A percentile compares a stretch with the other conserved stretches of the same genome.
Conservation (phyloP, 2,113 vertebrate genomes). For the Lasiurus cinereus region DNA sequence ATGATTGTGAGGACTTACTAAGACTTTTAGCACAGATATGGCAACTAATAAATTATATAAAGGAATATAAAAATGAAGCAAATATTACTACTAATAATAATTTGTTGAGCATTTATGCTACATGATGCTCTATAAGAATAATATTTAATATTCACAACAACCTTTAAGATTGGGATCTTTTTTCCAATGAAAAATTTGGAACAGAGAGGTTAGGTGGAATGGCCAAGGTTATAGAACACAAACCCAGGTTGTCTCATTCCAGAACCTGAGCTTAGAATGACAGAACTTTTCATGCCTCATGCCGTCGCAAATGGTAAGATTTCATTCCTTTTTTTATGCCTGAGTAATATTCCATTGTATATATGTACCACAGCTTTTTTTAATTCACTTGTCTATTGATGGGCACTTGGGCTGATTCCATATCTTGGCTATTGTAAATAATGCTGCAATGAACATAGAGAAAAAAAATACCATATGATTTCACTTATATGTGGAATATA, state of each 20-base stretch:
- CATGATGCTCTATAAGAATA: conserved; percentile 27
- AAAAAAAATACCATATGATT: background rate
- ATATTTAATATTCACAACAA: conserved; percentile 36
- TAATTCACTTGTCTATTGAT: background rate
- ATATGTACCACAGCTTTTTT: background rate
- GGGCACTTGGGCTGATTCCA: background rate
- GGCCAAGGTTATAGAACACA: conserved; percentile 24
- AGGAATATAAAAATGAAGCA: conserved; percentile 24
- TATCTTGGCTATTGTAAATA: background rate
- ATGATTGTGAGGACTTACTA: background rate
- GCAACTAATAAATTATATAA: conserved; percentile 30
- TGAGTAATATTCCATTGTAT: background rate
- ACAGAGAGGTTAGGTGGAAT: background rate
- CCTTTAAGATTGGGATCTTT: conserved; percentile 45
- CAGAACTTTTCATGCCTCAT: background rate
- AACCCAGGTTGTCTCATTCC: background rate
- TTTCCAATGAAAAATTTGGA: conserved; percentile 22
- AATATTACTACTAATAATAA: background rate
- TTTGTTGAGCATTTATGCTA: background rate
- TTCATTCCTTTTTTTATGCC: background rate
- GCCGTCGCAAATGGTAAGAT: background rate
- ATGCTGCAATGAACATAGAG: background rate
- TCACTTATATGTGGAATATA: background rate
- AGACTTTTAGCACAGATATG: background rate
- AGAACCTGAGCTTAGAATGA: background rate